Evolutionary conservation across 2,113 vertebrate species (phyloP), one percentile per base, ranked within the genome.

Genomic region (Potamarius usumacintae): DNA sequence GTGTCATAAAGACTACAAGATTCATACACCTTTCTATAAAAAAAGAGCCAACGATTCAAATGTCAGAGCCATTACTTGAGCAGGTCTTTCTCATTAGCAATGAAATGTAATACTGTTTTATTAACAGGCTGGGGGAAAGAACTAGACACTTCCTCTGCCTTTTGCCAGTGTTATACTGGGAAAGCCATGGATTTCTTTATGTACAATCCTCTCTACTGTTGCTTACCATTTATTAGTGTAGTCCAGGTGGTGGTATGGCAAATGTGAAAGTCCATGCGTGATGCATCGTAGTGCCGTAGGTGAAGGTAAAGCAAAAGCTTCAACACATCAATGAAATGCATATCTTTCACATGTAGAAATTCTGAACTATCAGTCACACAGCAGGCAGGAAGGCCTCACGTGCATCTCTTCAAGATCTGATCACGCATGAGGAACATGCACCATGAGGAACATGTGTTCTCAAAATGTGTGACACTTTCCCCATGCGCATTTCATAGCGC

Each of bases 281-380:
- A 91, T 79, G 42, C 65, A 85, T 85, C 79, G 63, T 88, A 82
- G 79, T 86, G 52, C 78, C 20, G 74, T 30, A 7, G 34, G 86
- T 83, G 74, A 78, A 86, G 63, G 57, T 88, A 77, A 88, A 87
- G 50, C 25, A 87, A 83, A 86, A 27, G 80, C 57, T 87, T 85
- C 57, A 83, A 53, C 89, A 83, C 91, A 93, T 93, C 91, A 92
- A 90, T 93, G 91, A 91, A 93, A 88, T 48, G 71, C 79, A 83
- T 79, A 88, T 91, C 88, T 90, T 89, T 94, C 92, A 92, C 90
- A 89, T 91, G 87, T 52, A 93, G 89, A 92, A 94, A 94, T 93
- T 92, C 93, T 90, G 87, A 89, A 86, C 88, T 85, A 93, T 95
- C 93, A 86, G 90, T 95, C 94, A 94, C 94, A 91, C 94, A 92